Evolutionary conservation across 2,113 vertebrate species (phyloP), one percentile per base, ranked within the genome.

Genomic region (Sphyrna mokarran): DNA sequence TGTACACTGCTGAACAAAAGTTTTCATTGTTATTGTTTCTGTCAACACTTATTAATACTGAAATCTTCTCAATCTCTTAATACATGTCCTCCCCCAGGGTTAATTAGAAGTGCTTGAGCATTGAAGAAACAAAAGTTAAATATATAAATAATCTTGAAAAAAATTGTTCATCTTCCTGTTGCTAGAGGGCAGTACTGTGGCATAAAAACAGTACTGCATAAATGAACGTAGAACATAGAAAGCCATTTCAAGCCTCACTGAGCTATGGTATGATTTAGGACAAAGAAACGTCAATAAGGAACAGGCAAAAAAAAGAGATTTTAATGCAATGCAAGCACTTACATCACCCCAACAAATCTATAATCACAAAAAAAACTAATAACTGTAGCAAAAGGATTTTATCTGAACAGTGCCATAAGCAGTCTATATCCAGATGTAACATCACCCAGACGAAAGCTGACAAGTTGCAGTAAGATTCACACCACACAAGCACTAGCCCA

Each of bases 121-220:
- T 37, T 63, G 63, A 91, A 8, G 18, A n/a, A 68, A 68, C 16
- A 20, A 66, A 37, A 37, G 61, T 29, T 93, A 63, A 58, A 68
- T 37, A 7, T 37, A 3, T 33, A 13, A 63, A 16, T 1, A 16
- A 10, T 22, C 61, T 93, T 16, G 58, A 9, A 89, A 63, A n/a
- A 22, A 8, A 91, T 63, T 83, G 61, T 93, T 93, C 89, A 37
- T 22, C 16, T 22, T 66, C 16, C 63, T 40, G 61, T 93, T 93
- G 68, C 61, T 93, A 93, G 61, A 93, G 89, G 61, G 89, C 61
- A 93, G 89, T 66, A 33, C 61, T 37, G 89, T 93, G n/a, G 89
- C 61, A 93, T 33, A 93, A 58, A 20, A 61, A 40, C 33, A 93
- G 14, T 16, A 37, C 33, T 37, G 16, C 54, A 90, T 61, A 33